Base-by-base conservation (phyloP, 2,888 invertebrate species). In the Frankliniella fusca region DNA sequence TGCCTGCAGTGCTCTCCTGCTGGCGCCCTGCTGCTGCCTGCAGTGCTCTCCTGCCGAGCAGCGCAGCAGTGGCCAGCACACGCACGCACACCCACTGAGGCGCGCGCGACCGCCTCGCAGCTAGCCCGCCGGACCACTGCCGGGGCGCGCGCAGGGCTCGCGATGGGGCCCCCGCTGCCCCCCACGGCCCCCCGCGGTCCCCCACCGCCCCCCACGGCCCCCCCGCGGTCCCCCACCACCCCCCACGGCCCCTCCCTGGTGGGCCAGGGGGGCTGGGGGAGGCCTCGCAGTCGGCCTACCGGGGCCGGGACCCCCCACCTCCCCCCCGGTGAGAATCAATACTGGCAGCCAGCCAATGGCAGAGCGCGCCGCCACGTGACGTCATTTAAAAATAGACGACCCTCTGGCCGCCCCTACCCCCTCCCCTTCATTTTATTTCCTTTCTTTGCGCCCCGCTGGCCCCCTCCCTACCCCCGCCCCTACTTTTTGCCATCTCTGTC, bases 401-500 rank as follows among this genome's bases (percentile, higher is more conserved):
- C 79, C 80, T 65, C 88, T 89, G 87, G 88, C 86, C 86, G 90
- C 90, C 84, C 89, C 81, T 90, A 89, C 85, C 90, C 90, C 82
- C 90, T 90, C 81, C 86, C 90, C 83, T 88, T 90, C 84, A 86
- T 90, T 84, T 87, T 90, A 86, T 38, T 38, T 38, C 38, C 38
- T 38, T 38, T 38, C 38, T 2, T 38, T 38, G 38, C 38, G 38
- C 5, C 61, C 10, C 54, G 15, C 54, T 20, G 15, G 15, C 7
- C 54, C 15, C 15, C 54, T 54, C 7, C 10, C 15, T 18, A 12
- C 54, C 20, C n/a, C 61, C 61, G 20, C 15, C 61, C 61, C 15
- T n/a, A 7, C 61, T 7, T 20, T n/a, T n/a, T 0, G 15, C 61
- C 3, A 11, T 38, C 38, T 38, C 38, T 38, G 3, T 38, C 38